Evolutionary conservation across 2,113 vertebrate genomes (phyloP).

Genomic region (Otus sunia): DNA sequence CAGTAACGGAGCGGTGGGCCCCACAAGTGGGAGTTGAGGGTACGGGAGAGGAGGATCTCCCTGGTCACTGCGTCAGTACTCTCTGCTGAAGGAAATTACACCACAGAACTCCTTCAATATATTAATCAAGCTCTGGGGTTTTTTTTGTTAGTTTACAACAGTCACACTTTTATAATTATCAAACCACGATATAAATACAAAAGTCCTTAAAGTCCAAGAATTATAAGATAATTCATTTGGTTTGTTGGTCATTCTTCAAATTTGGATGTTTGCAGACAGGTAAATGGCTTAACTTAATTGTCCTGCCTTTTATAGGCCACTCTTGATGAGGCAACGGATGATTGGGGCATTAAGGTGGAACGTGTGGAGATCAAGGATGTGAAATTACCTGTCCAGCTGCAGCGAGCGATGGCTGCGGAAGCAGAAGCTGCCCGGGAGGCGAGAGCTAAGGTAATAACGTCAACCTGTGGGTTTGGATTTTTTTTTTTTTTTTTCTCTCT

Average conservation of each 20-base stretch:
- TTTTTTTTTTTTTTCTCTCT: not conserved
- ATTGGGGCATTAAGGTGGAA: slow-evolving; percentile 97
- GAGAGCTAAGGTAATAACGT: slow-evolving; percentile 86
- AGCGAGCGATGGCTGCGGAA: slow-evolving; percentile 97
- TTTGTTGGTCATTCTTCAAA: not conserved
- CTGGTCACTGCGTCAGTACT: not conserved
- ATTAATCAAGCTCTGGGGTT: not conserved
- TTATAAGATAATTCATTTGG: not conserved
- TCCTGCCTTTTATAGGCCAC: slow-evolving; percentile 68
- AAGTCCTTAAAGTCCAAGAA: not conserved
- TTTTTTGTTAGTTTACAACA: not conserved
- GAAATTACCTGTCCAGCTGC: slow-evolving; percentile 91
- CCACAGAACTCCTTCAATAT: not conserved
- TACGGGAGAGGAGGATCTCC: not conserved
- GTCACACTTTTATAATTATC: not conserved
- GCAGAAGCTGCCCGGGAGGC: slow-evolving; percentile 92
- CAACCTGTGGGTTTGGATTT: not conserved
- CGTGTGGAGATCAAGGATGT: slow-evolving; percentile 98
- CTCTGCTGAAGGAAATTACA: not conserved
- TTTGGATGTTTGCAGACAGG: not conserved
- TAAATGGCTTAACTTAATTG: not conserved
- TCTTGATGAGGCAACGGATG: slow-evolving; percentile 89
- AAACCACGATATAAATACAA: not conserved
- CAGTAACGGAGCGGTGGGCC: not conserved
- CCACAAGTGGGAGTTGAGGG: not conserved